phyloP scores from a whole-genome alignment of 2,797 vertebrate genomes.

The Manis pentadactyla region DNA sequence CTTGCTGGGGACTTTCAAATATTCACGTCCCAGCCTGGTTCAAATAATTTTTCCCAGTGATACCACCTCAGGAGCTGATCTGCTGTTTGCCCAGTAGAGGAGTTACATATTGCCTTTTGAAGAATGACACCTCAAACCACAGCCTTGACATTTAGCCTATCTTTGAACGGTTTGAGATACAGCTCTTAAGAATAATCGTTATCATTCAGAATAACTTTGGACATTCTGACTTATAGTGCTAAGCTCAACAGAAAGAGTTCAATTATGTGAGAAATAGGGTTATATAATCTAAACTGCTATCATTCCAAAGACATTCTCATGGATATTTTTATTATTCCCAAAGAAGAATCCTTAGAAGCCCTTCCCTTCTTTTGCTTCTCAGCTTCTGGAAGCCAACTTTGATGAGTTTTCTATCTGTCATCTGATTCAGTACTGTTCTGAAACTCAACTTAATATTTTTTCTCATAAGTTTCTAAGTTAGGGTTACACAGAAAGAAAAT shows the following conservation, averaged over 20 bases:
- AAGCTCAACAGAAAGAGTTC: conserved; percentile 66
- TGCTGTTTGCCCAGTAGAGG: conserved; percentile 51
- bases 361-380: conserved; percentile 66
- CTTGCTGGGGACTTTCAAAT: neutral
- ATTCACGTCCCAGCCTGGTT: neutral
- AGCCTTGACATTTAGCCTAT: conserved; percentile 58
- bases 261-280: conserved; percentile 68
- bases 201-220: conserved; percentile 72
- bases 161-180: conserved; percentile 64
- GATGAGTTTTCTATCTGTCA: conserved; percentile 80
- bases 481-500: conserved; percentile 75
- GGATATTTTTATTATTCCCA: conserved; percentile 67
- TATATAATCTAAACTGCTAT: conserved; percentile 66
- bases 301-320: conserved; percentile 60
- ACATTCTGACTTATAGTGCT: conserved; percentile 68
- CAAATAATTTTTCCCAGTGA: neutral
- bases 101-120: conserved; percentile 60
- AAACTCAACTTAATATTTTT: conserved; percentile 74
- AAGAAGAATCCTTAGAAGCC: conserved; percentile 59
- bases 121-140: conserved; percentile 26
- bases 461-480: conserved; percentile 78
- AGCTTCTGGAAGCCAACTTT: conserved; percentile 79
- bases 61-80: neutral
- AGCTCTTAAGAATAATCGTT: conserved; percentile 74
- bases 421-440: conserved; percentile 59